These are phyloP conservation scores for Oncorhynchus keta DNA, from an alignment of 2,113 vertebrate species.

Conservation along the genomic window DNA sequence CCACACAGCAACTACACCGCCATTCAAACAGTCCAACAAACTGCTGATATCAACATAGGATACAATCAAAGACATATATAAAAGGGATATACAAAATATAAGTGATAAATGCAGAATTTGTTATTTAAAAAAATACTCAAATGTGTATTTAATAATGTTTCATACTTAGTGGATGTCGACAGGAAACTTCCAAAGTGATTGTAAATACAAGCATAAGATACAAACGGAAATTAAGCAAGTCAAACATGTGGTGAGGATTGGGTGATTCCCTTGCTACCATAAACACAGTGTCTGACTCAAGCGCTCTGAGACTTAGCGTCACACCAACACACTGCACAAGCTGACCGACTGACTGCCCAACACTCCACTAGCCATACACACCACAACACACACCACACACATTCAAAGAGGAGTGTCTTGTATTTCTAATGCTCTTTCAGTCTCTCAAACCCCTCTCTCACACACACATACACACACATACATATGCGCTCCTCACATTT, in stretches of 20 bases:
- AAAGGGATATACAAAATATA: neutral
- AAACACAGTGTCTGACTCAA: conserved; percentile 43
- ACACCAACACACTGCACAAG: conserved; percentile 37
- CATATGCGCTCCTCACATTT: conserved; percentile 45
- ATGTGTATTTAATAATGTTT: neutral
- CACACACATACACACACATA: conserved; percentile 35
- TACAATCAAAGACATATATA: neutral
- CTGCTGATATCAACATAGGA: neutral
- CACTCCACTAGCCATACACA: too few relatives aligned
- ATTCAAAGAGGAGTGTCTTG: conserved; percentile 10
- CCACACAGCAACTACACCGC: neutral
- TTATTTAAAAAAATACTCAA: neutral
- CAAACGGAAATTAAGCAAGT: neutral
- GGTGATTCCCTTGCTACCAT: conserved; percentile 35
- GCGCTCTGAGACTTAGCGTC: conserved; percentile 32
- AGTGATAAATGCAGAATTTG: neutral
- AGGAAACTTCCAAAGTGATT: neutral
- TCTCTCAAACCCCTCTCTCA: conserved; percentile 22
- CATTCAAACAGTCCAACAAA: neutral
- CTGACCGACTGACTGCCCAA: conserved; percentile 25
- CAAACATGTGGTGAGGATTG: neutral
- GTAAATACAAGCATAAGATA: neutral
- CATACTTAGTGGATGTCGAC: neutral
- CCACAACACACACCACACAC: conserved; percentile 4
- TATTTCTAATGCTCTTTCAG: conserved; percentile 9